Percentiles rank a stretch among this genome's conserved stretches.
These are phyloP conservation scores for Bombus waltoni DNA, from an alignment of 1,140 invertebrate genomes.

Conservation along the genomic window DNA sequence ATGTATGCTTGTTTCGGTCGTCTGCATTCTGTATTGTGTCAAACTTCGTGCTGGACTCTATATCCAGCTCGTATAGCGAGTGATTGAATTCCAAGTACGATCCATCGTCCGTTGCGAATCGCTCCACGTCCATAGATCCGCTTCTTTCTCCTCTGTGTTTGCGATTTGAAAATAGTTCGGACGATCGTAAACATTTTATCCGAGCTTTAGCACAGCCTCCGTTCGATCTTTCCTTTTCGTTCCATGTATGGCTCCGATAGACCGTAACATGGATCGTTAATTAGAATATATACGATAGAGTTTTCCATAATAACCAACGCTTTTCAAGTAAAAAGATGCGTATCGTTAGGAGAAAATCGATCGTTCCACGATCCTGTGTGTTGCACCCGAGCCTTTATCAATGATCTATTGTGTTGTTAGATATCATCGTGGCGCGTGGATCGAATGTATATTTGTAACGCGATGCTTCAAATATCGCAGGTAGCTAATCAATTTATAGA, in stretches of 20 bases:
- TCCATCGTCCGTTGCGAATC: neutral
- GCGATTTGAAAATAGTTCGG: neutral
- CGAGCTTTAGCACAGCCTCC: too few species aligned
- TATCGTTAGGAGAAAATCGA: too few species aligned
- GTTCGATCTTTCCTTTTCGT: neutral
- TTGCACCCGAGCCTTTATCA: neutral
- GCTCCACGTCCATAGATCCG: neutral
- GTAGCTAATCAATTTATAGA: neutral
- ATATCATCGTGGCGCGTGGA: neutral
- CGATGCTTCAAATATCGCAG: neutral
- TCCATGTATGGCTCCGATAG: neutral
- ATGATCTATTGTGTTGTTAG: neutral
- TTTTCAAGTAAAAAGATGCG: too few species aligned
- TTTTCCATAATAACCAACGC: too few species aligned
- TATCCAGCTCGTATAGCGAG: neutral
- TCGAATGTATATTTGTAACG: neutral
- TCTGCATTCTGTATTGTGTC: neutral
- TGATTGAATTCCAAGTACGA: constrained; percentile 23
- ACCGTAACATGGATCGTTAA: neutral
- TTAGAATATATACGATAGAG: too few species aligned
- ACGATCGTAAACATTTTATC: neutral
- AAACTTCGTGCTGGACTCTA: neutral
- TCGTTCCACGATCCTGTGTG: neutral
- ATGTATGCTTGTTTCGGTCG: neutral
- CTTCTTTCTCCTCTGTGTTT: neutral